Percentiles rank a stretch among this genome's conserved stretches.
Conservation (phyloP, 2,113 vertebrate genomes). For the Mesoclemmys tuberculata region DNA sequence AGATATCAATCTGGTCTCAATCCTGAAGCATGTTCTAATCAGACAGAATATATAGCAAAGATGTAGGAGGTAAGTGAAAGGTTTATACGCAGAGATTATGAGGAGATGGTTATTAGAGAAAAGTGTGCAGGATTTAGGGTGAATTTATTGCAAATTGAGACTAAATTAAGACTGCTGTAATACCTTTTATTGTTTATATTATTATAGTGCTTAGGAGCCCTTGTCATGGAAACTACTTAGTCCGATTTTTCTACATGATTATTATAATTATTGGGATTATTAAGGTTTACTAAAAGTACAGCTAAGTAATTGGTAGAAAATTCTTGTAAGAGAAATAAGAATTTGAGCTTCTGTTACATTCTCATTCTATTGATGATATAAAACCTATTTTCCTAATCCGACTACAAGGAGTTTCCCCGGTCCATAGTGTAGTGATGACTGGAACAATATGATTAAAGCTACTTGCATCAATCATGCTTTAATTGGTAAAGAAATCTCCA, state of each 20-base stretch:
- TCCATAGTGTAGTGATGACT: not conserved
- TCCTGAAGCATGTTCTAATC: conserved; percentile 1
- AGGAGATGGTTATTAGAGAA: conserved; percentile 12
- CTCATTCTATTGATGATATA: not conserved
- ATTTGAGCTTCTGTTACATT: not conserved
- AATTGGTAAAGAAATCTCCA: conserved; percentile 34
- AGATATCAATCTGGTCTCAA: not conserved
- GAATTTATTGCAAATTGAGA: not conserved
- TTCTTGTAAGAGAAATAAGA: not conserved
- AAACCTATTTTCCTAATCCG: not conserved
- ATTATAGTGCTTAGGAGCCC: not conserved
- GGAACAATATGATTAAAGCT: not conserved
- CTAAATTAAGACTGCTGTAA: not conserved
- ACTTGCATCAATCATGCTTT: conserved; percentile 2
- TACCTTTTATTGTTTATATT: not conserved
- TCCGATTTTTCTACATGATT: not conserved
- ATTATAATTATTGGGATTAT: not conserved
- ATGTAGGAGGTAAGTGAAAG: not conserved
- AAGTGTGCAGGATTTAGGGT: not conserved
- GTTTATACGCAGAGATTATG: not conserved
- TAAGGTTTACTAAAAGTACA: not conserved
- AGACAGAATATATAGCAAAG: conserved; percentile 19
- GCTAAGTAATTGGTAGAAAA: not conserved
- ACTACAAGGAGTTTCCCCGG: not conserved
- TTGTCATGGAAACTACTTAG: not conserved